Conservation (phyloP, 2,888 invertebrate genomes). For the Carpatolechia fugitivella region DNA sequence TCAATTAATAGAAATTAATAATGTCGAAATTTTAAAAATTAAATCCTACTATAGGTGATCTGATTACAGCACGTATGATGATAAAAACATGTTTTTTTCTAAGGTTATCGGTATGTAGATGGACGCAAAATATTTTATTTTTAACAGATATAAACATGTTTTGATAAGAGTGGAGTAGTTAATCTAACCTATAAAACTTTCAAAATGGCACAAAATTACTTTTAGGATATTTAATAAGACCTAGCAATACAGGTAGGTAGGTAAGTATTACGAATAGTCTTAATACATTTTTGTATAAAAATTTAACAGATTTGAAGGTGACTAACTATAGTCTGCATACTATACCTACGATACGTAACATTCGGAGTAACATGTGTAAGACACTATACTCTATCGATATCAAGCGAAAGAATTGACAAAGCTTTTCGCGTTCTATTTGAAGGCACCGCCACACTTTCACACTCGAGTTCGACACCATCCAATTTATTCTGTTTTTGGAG, state of each 20-base stretch:
- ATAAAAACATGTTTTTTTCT: too few relatives aligned
- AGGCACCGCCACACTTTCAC: slow-evolving; percentile 28
- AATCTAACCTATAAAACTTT: slow-evolving; percentile 1
- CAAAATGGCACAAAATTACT: slow-evolving; percentile 6
- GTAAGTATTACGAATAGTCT: background rate
- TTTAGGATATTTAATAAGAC: background rate
- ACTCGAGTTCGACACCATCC: slow-evolving; percentile 5
- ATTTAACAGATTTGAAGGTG: background rate
- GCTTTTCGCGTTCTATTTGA: slow-evolving; percentile 29
- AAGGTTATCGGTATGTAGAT: too few relatives aligned
- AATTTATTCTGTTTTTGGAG: background rate
- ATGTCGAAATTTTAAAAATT: slow-evolving; percentile 22
- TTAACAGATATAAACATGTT: background rate
- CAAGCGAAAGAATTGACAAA: slow-evolving; percentile 16
- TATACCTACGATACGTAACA: slow-evolving; percentile 21
- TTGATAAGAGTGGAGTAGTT: background rate
- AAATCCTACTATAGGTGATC: slow-evolving; percentile 12
- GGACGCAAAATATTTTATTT: background rate
- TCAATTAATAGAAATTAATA: slow-evolving; percentile 35
- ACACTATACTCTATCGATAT: background rate
- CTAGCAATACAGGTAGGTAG: background rate
- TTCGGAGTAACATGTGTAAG: background rate
- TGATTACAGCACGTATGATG: too few relatives aligned
- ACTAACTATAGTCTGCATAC: background rate
- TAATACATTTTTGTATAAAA: background rate